These are phyloP conservation scores for Spea multiplicata DNA, from an alignment of 2,113 vertebrate genomes.

Conservation along the genomic window DNA sequence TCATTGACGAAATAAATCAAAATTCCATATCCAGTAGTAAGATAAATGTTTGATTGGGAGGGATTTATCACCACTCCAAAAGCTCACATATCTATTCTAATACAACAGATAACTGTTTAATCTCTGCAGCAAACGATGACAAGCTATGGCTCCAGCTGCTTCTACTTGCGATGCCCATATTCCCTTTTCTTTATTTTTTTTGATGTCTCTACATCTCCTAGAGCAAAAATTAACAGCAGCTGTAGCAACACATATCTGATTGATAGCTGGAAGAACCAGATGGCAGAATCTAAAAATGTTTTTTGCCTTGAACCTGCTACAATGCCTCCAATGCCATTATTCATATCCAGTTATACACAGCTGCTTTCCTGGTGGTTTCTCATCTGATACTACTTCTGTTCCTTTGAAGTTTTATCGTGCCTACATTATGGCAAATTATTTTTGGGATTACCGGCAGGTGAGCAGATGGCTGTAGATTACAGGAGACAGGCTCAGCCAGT, in stretches of 20 bases:
- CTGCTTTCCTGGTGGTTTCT: neutral
- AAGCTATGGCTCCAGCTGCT: conserved; percentile 31
- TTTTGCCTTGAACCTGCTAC: conserved; percentile 50
- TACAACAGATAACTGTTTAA: conserved; percentile 42
- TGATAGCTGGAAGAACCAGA: conserved; percentile 54
- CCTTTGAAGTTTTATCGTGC: conserved; percentile 32
- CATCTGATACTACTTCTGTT: conserved; percentile 22
- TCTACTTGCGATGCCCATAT: conserved; percentile 1
- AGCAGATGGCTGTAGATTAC: conserved; percentile 24
- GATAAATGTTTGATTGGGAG: conserved; percentile 42
- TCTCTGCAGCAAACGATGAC: conserved; percentile 30
- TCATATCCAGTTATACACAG: conserved; percentile 27
- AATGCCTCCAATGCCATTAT: conserved; percentile 28
- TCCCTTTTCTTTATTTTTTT: conserved; percentile 41
- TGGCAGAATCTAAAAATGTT: conserved; percentile 52
- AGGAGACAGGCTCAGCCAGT: conserved; percentile 5
- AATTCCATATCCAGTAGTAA: conserved; percentile 38
- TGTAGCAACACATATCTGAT: conserved; percentile 37
- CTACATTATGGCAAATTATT: conserved; percentile 28
- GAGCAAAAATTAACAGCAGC: conserved; percentile 48
- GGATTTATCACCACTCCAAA: conserved; percentile 33
- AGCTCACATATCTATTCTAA: conserved; percentile 31
- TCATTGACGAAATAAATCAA: conserved; percentile 35
- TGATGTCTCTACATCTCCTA: conserved; percentile 29
- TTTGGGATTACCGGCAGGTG: conserved; percentile 28